Percentiles rank a stretch among this genome's conserved stretches.
phyloP scores from a whole-genome alignment of 2,797 vertebrate genomes.

The Antennarius maculatus region DNA sequence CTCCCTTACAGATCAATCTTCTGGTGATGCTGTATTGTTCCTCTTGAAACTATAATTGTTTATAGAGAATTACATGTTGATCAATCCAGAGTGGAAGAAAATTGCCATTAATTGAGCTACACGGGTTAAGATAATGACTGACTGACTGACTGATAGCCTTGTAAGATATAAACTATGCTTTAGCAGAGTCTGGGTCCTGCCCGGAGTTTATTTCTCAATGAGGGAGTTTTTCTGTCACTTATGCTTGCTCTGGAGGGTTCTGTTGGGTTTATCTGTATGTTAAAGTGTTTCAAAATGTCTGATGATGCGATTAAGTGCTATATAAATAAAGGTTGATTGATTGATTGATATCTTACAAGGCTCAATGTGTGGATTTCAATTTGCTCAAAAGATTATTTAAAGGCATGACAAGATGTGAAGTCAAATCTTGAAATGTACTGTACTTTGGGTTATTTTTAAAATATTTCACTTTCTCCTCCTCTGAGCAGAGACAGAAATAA shows the following conservation, averaged over 20 bases:
- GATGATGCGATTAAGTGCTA: not conserved
- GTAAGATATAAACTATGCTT: too few species aligned
- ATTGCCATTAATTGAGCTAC: too few species aligned
- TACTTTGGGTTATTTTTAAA: not conserved
- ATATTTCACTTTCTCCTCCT: constrained; percentile 13
- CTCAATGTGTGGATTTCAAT: not conserved
- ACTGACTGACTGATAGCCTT: not conserved
- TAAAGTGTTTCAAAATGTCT: too few species aligned
- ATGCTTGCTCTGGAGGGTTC: too few species aligned
- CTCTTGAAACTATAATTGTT: too few species aligned
- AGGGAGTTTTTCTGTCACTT: too few species aligned
- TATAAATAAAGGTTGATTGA: too few species aligned
- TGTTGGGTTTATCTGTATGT: too few species aligned
- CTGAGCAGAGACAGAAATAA: constrained; percentile 25
- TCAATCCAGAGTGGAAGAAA: not conserved
- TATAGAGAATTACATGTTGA: not conserved
- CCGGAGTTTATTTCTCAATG: too few species aligned
- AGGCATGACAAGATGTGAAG: not conserved
- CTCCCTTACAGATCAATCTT: not conserved
- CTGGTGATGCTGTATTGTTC: not conserved
- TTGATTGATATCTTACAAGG: not conserved
- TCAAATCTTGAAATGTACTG: not conserved
- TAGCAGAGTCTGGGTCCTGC: too few species aligned
- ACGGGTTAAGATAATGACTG: too few species aligned
- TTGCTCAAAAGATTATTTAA: not conserved